These are phyloP conservation scores for Rhea americana DNA, from an alignment of 2,113 vertebrate species.

Conservation along the genomic window DNA sequence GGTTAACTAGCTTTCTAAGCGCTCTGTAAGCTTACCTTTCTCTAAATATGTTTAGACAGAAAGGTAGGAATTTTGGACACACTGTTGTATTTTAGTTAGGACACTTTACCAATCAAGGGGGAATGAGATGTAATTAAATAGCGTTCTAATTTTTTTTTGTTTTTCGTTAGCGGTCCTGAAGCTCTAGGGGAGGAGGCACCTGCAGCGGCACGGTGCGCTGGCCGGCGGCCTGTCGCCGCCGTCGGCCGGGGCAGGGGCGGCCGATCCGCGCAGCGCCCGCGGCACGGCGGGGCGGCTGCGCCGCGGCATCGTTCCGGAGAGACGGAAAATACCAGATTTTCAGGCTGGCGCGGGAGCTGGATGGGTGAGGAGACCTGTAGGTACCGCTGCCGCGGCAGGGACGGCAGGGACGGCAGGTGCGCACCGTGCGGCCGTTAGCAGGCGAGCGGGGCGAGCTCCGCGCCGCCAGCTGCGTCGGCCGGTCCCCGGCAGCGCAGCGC, in stretches of 20 bases:
- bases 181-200: neutral
- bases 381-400: neutral
- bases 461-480: accelerated
- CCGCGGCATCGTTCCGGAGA: neutral
- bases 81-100: neutral
- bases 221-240: neutral
- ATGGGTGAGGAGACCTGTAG: neutral
- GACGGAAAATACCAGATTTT: neutral
- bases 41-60: neutral
- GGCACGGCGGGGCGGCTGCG: neutral
- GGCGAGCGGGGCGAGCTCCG: neutral
- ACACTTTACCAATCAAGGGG: neutral
- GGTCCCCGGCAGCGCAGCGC: neutral
- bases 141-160: neutral
- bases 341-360: neutral
- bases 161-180: neutral
- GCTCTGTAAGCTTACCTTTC: neutral
- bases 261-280: neutral
- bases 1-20: neutral
- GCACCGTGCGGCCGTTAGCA: neutral
- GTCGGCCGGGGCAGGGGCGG: neutral
- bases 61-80: neutral
- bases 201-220: accelerated
- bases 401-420: neutral
- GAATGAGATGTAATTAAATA: neutral